These are phyloP conservation scores for Mesembrinibis cayennensis DNA, from an alignment of 2,113 vertebrate genomes.

Conservation along the genomic window DNA sequence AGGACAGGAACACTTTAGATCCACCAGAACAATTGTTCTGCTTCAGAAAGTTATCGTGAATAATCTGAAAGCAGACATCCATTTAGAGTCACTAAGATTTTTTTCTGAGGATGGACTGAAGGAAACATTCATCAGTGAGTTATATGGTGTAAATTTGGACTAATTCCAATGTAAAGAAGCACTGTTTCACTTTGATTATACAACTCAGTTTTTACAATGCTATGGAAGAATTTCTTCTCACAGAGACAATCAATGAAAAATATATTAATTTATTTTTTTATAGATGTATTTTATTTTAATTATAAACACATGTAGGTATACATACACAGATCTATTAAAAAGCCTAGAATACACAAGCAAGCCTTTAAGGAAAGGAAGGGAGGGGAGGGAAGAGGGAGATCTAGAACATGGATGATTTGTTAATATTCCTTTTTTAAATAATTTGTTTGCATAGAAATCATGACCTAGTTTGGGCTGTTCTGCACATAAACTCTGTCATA, in stretches of 20 bases:
- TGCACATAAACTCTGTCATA: background rate
- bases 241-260: background rate
- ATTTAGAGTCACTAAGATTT: background rate
- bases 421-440: background rate
- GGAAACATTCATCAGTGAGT: background rate
- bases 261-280: background rate
- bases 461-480: background rate
- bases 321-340: background rate
- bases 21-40: background rate
- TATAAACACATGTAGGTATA: background rate
- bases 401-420: background rate
- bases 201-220: background rate
- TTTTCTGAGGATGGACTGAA: background rate
- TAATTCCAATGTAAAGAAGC: background rate
- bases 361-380: background rate
- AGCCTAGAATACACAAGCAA: background rate
- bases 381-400: rapidly evolving
- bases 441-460: background rate
- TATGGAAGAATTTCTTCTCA: background rate
- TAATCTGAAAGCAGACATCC: background rate
- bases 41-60: background rate
- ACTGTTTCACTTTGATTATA: background rate
- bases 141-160: background rate
- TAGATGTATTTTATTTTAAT: background rate
- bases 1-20: background rate